Base-by-base conservation (phyloP, 2,888 invertebrate genomes). In the Altica lythri region DNA sequence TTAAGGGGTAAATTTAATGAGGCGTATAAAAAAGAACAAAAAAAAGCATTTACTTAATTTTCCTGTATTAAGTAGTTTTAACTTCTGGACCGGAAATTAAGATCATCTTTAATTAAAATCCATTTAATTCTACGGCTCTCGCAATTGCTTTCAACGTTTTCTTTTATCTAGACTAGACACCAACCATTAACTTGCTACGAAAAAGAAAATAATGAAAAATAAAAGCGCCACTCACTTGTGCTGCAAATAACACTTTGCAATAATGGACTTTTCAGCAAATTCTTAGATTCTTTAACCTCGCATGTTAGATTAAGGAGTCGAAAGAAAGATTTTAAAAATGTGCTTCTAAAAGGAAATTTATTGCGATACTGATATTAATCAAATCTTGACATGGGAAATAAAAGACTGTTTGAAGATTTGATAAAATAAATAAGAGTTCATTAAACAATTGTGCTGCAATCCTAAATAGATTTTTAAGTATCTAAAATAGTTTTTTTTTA, bases 81-180 rank as follows among this genome's bases (percentile, higher is more conserved):
- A 14, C 9, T 2, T 37, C 12, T 25, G 19, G 4, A 4, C 10
- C 14, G 40, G 2, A 40, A 40, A 40, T 22, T 40, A 40, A 40
- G 22, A n/a, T 22, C 13, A 13, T 25, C 40, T 40, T 40, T 40
- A 40, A 40, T 40, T 40, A 40, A 40, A 34, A 9, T 34, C 34
- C 34, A 34, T 34, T 16, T 16, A 34, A 34, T 34, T 34, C 12
- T 8, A 1, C 2, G 5, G 9, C 12, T n/a, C n/a, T 40, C 40
- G 10, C 40, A 40, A 22, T 22, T 22, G 22, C 40, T 17, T 22
- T 40, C 6, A 14, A 40, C 12, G 25, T 22, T 25, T 40, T 25
- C 38, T 13, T 9, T 22, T 40, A 40, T 40, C 40, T 22, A 19
- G 17, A 13, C 22, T 25, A 40, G 40, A 40, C 37, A 37, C 40